Percentiles rank a stretch among this genome's conserved stretches.
Evolutionary conservation across 2,888 invertebrate species (phyloP).

Genomic region (Anoncus sp.): DNA sequence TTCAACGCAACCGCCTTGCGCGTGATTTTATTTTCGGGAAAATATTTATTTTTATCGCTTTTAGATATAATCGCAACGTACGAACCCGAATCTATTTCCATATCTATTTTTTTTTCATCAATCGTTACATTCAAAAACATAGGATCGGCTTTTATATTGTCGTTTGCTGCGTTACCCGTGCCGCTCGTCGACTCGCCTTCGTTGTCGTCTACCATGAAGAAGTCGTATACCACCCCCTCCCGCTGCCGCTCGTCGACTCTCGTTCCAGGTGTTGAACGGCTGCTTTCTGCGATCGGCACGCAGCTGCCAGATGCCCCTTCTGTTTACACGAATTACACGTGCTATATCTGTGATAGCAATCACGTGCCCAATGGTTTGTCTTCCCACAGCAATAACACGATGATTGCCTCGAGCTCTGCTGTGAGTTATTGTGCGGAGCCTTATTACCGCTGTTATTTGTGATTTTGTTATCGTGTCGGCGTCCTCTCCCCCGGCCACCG

Average conservation of each 20-base stretch:
- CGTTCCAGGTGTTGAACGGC: slow-evolving; percentile 12
- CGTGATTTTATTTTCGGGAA: slow-evolving; percentile 30
- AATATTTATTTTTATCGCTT: slow-evolving; percentile 40
- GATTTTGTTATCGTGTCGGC: slow-evolving; percentile 1
- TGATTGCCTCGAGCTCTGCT: slow-evolving; percentile 7
- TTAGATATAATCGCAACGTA: slow-evolving; percentile 29
- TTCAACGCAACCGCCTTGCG: background rate
- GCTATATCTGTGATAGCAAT: slow-evolving; percentile 28
- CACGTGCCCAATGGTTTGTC: slow-evolving; percentile 33
- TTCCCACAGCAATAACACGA: slow-evolving; percentile 46
- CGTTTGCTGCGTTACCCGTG: slow-evolving; percentile 4
- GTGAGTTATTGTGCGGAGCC: background rate
- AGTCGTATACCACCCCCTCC: slow-evolving; percentile 34
- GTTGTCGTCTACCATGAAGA: slow-evolving; percentile 14
- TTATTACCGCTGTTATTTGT: background rate
- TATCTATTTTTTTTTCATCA: slow-evolving; percentile 9
- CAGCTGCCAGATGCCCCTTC: slow-evolving; percentile 29
- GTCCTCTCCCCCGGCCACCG: slow-evolving; percentile 8
- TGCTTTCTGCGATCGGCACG: slow-evolving; percentile 24
- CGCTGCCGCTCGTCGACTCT: slow-evolving; percentile 6
- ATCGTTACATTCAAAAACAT: slow-evolving; percentile 37
- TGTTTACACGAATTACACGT: slow-evolving; percentile 38
- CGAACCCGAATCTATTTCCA: slow-evolving; percentile 58
- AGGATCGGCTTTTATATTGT: slow-evolving; percentile 44
- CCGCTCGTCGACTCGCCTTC: slow-evolving; percentile 18